phyloP scores from a whole-genome alignment of 2,888 invertebrate genomes.

The Patella ulyssiponensis region DNA sequence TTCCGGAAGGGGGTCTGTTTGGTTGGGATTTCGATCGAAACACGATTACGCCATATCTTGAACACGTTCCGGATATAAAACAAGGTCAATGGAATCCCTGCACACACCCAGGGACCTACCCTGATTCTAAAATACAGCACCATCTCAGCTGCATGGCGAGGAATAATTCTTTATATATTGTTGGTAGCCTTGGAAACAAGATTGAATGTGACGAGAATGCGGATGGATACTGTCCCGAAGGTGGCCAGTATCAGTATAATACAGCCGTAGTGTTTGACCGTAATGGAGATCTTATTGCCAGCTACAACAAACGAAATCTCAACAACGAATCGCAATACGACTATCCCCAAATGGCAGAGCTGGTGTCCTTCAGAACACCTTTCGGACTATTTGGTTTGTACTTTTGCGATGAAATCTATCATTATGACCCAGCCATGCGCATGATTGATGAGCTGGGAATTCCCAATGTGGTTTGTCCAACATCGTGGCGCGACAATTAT shows the following conservation, averaged over 20 bases:
- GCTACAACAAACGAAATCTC: conserved; percentile 76
- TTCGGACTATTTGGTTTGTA: conserved; percentile 77
- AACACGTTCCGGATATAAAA: conserved; percentile 68
- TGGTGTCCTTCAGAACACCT: conserved; percentile 50
- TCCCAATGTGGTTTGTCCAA: conserved; percentile 79
- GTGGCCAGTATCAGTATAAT: conserved; percentile 76
- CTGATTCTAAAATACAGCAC: conserved; percentile 40
- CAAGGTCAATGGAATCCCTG: conserved; percentile 73
- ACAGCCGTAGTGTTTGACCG: conserved; percentile 85
- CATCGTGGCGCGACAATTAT: conserved; percentile 86
- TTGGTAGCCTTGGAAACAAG: conserved; percentile 81
- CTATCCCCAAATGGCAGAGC: conserved; percentile 42
- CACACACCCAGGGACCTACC: conserved; percentile 29
- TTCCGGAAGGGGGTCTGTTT: conserved; percentile 80
- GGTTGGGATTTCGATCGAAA: conserved; percentile 56
- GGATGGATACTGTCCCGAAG: conserved; percentile 4
- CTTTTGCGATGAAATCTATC: conserved; percentile 87
- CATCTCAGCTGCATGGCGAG: conserved; percentile 77
- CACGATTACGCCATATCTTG: conserved; percentile 44
- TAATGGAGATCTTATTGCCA: conserved; percentile 80
- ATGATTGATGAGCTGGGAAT: conserved; percentile 76
- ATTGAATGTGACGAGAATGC: conserved; percentile 74
- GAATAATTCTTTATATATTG: conserved; percentile 78
- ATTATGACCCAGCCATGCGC: conserved; percentile 79
- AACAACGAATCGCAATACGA: conserved; percentile 74